phyloP scores from a whole-genome alignment of 2,113 vertebrate species.

The Heloderma charlesbogerti region DNA sequence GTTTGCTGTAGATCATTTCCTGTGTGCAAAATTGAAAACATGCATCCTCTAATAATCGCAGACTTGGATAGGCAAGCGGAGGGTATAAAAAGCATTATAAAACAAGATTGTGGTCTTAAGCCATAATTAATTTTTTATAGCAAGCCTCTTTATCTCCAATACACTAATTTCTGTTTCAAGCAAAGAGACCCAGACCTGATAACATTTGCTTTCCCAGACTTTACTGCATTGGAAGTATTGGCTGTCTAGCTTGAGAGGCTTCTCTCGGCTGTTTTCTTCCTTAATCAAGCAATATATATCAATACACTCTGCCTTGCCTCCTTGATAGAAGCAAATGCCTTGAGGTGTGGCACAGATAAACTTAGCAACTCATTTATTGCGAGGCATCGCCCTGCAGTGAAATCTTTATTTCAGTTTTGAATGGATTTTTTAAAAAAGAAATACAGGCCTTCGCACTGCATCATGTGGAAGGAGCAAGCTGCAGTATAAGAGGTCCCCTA shows the following conservation, averaged over 20 bases:
- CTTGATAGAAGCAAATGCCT: not conserved
- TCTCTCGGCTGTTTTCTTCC: not conserved
- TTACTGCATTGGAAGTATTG: not conserved
- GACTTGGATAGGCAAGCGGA: not conserved
- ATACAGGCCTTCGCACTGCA: not conserved
- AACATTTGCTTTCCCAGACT: not conserved
- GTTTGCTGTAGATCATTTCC: not conserved
- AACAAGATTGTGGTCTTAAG: not conserved
- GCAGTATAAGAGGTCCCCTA: not conserved
- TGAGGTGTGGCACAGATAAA: slow-evolving; percentile 18
- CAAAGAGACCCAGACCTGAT: not conserved
- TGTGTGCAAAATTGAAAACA: not conserved
- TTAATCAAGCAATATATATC: not conserved
- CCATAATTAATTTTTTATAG: not conserved
- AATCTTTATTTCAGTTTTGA: not conserved
- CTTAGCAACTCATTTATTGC: not conserved
- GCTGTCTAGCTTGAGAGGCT: not conserved
- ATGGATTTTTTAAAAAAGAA: not conserved
- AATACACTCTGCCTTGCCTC: not conserved
- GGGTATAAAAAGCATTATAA: not conserved
- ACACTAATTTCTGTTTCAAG: not conserved
- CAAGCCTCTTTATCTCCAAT: not conserved
- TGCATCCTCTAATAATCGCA: not conserved
- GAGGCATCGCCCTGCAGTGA: not conserved
- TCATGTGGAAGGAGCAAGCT: not conserved